Percentiles rank a stretch among this genome's conserved stretches.
phyloP scores from a whole-genome alignment of 2,797 vertebrate species.

The Argyrosomus regius region DNA sequence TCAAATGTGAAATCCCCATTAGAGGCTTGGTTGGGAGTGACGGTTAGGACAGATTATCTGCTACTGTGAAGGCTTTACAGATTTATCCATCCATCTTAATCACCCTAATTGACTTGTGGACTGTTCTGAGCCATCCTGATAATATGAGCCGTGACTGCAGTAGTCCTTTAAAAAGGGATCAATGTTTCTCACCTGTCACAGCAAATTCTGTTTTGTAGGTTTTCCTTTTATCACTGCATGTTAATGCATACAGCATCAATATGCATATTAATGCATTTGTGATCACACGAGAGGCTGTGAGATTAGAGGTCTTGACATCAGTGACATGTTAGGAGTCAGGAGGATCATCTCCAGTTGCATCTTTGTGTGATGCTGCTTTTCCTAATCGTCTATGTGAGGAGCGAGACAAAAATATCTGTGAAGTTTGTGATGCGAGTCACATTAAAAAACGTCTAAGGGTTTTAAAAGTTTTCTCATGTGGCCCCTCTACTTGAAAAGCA shows the following conservation, averaged over 20 bases:
- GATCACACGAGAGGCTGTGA: conserved; percentile 26
- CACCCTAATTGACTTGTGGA: conserved; percentile 64
- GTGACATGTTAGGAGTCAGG: conserved; percentile 31
- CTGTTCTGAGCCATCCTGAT: conserved; percentile 49
- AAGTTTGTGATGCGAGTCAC: conserved; percentile 1
- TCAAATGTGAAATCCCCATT: conserved; percentile 58
- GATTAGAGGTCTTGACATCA: conserved; percentile 54
- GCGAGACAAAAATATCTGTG: background rate
- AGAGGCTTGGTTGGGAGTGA: conserved; percentile 42
- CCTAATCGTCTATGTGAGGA: conserved; percentile 22
- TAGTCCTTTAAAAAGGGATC: conserved; percentile 41
- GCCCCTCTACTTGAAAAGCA: conserved; percentile 12
- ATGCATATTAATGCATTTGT: conserved; percentile 41
- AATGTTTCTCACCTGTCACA: conserved; percentile 52
- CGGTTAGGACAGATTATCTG: conserved; percentile 65
- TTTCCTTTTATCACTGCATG: conserved; percentile 36
- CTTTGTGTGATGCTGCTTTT: background rate
- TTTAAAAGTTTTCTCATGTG: conserved; percentile 24
- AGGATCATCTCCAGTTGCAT: conserved; percentile 39
- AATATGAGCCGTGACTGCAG: conserved; percentile 13
- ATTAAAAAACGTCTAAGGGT: conserved; percentile 15
- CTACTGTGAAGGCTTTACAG: conserved; percentile 64
- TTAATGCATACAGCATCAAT: conserved; percentile 30
- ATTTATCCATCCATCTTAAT: conserved; percentile 72
- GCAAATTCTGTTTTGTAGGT: conserved; percentile 15